Percentiles rank a stretch among this genome's conserved stretches.
These are phyloP conservation scores for Mixornis gularis DNA, from an alignment of 2,113 vertebrate species.

Conservation along the genomic window DNA sequence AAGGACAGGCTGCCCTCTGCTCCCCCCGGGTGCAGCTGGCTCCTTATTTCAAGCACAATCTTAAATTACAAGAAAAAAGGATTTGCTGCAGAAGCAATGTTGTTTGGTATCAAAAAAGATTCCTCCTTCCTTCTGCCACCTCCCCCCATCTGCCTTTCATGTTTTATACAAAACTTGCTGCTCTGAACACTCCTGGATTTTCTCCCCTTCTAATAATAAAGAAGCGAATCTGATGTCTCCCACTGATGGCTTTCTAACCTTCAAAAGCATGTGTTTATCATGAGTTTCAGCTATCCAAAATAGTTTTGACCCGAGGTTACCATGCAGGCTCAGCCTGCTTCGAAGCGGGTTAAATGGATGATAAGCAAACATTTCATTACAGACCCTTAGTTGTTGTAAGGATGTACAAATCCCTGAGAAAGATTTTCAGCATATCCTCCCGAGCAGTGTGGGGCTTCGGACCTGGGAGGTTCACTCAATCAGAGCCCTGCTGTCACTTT, in stretches of 20 bases:
- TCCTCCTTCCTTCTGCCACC: conserved; percentile 52
- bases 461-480: conserved; percentile 57
- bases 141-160: conserved; percentile 60
- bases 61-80: conserved; percentile 61
- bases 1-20: conserved; percentile 58
- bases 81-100: conserved; percentile 64
- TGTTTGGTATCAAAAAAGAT: conserved; percentile 48
- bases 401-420: conserved; percentile 66
- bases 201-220: conserved; percentile 61
- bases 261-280: conserved; percentile 73
- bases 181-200: conserved; percentile 50
- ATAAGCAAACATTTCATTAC: conserved; percentile 76
- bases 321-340: conserved; percentile 64
- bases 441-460: not conserved
- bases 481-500: conserved; percentile 44
- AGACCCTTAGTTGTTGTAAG: conserved; percentile 42
- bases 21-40: conserved; percentile 33
- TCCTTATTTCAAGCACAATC: conserved; percentile 58
- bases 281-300: conserved; percentile 69
- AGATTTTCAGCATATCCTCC: conserved; percentile 69
- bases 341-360: conserved; percentile 59
- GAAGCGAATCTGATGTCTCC: conserved; percentile 66
- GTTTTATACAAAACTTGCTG: conserved; percentile 49
- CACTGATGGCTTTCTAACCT: conserved; percentile 67
- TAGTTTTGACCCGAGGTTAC: conserved; percentile 78